Conservation (phyloP, 2,797 vertebrate genomes). For the Acanthopagrus latus region DNA sequence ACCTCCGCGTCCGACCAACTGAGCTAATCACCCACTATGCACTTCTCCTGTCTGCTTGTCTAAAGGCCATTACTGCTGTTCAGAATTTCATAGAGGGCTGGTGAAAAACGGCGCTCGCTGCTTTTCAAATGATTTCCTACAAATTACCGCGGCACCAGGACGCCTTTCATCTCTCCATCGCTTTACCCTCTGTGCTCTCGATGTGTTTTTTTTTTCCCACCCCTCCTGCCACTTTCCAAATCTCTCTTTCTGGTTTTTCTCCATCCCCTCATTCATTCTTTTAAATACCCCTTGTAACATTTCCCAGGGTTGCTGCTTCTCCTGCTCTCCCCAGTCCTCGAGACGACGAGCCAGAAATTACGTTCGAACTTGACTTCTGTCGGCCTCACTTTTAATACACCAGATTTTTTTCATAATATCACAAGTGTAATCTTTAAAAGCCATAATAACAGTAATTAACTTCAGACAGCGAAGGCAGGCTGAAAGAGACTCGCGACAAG, state of each 20-base stretch:
- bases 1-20: constrained; percentile 50
- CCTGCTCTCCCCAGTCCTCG: neutral
- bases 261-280: constrained; percentile 29
- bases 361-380: constrained; percentile 12
- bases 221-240: constrained; percentile 28
- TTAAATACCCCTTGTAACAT: constrained; percentile 32
- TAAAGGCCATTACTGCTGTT: constrained; percentile 61
- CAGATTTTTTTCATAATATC: neutral
- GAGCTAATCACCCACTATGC: constrained; percentile 57
- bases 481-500: constrained; percentile 14
- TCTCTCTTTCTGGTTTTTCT: constrained; percentile 53
- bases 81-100: constrained; percentile 45
- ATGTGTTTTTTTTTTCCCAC: constrained; percentile 29
- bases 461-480: neutral
- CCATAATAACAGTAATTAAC: constrained; percentile 13
- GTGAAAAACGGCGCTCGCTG: constrained; percentile 52
- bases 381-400: constrained; percentile 5
- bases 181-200: constrained; percentile 57
- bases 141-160: constrained; percentile 59
- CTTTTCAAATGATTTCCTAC: constrained; percentile 67
- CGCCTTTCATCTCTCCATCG: constrained; percentile 63
- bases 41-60: constrained; percentile 50
- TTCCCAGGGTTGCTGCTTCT: constrained; percentile 1
- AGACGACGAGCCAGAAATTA: constrained; percentile 3
- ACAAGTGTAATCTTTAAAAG: neutral